phyloP scores from a whole-genome alignment of 2,888 invertebrate species.

The Alviniconcha strummeri region DNA sequence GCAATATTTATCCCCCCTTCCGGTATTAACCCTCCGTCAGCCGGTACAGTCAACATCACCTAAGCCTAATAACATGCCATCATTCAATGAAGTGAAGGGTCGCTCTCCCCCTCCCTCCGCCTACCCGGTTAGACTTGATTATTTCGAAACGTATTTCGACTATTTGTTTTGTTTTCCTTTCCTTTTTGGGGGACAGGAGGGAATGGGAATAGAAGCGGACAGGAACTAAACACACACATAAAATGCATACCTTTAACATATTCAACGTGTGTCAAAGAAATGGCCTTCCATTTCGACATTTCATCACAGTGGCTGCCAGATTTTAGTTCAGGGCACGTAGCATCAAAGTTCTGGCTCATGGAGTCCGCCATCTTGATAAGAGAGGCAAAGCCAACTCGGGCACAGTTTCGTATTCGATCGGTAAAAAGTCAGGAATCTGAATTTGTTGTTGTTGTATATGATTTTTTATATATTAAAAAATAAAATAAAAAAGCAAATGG shows the following conservation, averaged over 20 bases:
- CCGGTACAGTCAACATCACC: too few relatives aligned
- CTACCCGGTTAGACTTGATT: background rate
- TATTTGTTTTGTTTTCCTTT: background rate
- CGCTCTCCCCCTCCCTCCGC: background rate
- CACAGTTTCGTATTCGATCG: background rate
- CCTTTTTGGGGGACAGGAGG: background rate
- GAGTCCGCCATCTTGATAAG: too few relatives aligned
- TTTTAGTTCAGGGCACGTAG: background rate
- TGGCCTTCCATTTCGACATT: slow-evolving; percentile 4
- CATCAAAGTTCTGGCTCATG: background rate
- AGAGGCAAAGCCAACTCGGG: background rate
- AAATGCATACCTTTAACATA: too few relatives aligned
- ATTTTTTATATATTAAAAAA: background rate
- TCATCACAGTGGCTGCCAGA: slow-evolving; percentile 7
- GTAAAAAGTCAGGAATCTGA: background rate
- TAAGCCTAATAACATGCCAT: too few relatives aligned
- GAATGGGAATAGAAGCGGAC: background rate
- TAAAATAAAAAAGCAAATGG: background rate
- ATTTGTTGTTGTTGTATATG: background rate
- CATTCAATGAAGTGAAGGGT: background rate
- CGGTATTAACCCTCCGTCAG: background rate
- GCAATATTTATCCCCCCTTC: background rate
- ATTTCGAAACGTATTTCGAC: background rate
- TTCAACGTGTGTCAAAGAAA: background rate
- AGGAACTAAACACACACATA: too few relatives aligned